These are phyloP conservation scores for Siderastrea radians DNA, from an alignment of 92 coral and sea anemone genomes.

Conservation along the genomic window DNA sequence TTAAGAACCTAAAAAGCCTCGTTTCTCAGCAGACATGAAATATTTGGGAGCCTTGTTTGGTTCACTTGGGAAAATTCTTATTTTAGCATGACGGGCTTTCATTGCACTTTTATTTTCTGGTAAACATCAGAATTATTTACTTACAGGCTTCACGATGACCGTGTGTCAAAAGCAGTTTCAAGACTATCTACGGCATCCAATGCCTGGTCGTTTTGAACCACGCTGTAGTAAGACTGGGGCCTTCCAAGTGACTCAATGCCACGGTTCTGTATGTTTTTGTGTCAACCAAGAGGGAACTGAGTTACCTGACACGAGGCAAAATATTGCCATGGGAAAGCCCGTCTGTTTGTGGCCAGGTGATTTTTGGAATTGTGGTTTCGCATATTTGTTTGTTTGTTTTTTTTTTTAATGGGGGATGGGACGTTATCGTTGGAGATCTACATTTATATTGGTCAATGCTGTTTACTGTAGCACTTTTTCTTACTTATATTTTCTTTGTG, in stretches of 20 bases:
- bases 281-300: constrained; percentile 81
- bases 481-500: no score
- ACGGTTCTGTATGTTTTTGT: constrained; percentile 79
- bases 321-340: constrained; percentile 72
- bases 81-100: neutral
- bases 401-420: no score
- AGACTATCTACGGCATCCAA: constrained; percentile 57
- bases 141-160: constrained; percentile 37
- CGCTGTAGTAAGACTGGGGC: constrained; percentile 79
- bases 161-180: constrained; percentile 81
- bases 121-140: neutral
- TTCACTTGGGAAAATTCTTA: neutral
- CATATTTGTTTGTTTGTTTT: no score
- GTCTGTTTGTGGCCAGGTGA: constrained; percentile 70
- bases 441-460: no score
- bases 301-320: constrained; percentile 72
- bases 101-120: neutral
- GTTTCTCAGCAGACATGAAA: no score
- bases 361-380: neutral
- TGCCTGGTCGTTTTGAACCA: constrained; percentile 74
- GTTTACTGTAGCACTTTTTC: no score
- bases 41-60: no score
- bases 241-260: constrained; percentile 77
- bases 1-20: no score
- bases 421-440: no score